Evolutionary conservation across 2,797 vertebrate species (phyloP), one percentile per base, ranked within the genome.

Genomic region (Micropoecilia bifurca): DNA sequence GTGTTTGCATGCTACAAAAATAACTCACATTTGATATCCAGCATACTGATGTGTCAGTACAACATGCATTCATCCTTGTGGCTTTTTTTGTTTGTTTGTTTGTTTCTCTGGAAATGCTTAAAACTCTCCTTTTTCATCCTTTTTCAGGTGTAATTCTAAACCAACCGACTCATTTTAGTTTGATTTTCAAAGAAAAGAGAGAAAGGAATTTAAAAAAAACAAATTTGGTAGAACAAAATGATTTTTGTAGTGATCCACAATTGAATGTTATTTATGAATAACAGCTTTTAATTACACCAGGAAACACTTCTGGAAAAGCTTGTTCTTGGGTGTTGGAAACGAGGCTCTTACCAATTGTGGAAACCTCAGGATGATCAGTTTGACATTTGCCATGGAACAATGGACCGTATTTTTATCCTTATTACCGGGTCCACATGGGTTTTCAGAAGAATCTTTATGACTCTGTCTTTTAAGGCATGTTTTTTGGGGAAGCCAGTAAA

Each of bases 1-100:
- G 88, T 85, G 84, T 76, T 75, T 50, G 68, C 33, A 73, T 43
- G 71, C 76, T 73, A 80, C 18, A 22, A 22, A 68, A 36, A 66
- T 41, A 41, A 36, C 39, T 84, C 85, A 83, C 9, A 77, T 85
- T 69, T 78, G 71, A 36, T 55, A 36, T 57, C 43, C 72, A 74
- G 68, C 39, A 72, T 6, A n/a, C 63, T 45, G 39, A 71, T 86
- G 46, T 80, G 53, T 66, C n/a, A 59, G 39, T 74, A 80, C 46
- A 63, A 68, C 68, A 63, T 75, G 3, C n/a, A 66, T 71, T 68
- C n/a, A 43, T 48, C 48, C 25, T 33, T 22, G 9, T 39, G 18
- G 1, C 36, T 36, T 36, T 39, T 39, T 39, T 1, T 3, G n/a
- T 6, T 28, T 57, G 6, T 30, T 57, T 57, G 4, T 53, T 55